phyloP scores from a whole-genome alignment of 2,113 vertebrate species.

The Tautogolabrus adspersus region DNA sequence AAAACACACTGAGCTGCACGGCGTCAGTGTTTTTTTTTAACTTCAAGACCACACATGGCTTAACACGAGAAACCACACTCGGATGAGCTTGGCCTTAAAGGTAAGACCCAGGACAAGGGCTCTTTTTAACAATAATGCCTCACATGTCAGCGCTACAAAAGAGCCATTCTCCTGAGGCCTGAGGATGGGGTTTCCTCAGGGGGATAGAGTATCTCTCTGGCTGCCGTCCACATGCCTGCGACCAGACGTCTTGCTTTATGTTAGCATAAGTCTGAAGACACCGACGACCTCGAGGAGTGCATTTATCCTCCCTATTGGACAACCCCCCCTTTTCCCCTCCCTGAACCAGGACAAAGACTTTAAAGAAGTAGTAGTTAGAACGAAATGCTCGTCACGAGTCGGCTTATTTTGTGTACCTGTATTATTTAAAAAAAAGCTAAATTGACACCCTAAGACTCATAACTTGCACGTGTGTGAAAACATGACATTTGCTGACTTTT shows the following conservation, averaged over 20 bases:
- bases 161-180: slow-evolving; percentile 61
- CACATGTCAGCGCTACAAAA: slow-evolving; percentile 69
- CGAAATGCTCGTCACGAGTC: background rate
- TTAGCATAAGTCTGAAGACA: slow-evolving; percentile 6
- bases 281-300: slow-evolving; percentile 17
- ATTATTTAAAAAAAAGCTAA: too few species aligned
- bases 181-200: slow-evolving; percentile 74
- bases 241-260: slow-evolving; percentile 21
- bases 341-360: slow-evolving; percentile 2
- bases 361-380: background rate
- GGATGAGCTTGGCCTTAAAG: slow-evolving; percentile 18
- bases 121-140: slow-evolving; percentile 62
- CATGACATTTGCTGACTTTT: background rate
- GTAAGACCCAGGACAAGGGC: slow-evolving; percentile 45
- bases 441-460: too few species aligned
- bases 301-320: slow-evolving; percentile 10
- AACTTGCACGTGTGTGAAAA: background rate
- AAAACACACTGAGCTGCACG: background rate
- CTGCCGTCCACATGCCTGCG: slow-evolving; percentile 44
- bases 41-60: slow-evolving; percentile 15
- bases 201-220: slow-evolving; percentile 72
- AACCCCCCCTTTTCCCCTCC: background rate
- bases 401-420: too few species aligned
- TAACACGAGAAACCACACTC: background rate
- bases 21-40: background rate